A percentile compares a stretch with the other conserved stretches of the same genome.
These are phyloP conservation scores for Nomada hirtipes DNA, from an alignment of 2,888 invertebrate genomes.

Conservation along the genomic window DNA sequence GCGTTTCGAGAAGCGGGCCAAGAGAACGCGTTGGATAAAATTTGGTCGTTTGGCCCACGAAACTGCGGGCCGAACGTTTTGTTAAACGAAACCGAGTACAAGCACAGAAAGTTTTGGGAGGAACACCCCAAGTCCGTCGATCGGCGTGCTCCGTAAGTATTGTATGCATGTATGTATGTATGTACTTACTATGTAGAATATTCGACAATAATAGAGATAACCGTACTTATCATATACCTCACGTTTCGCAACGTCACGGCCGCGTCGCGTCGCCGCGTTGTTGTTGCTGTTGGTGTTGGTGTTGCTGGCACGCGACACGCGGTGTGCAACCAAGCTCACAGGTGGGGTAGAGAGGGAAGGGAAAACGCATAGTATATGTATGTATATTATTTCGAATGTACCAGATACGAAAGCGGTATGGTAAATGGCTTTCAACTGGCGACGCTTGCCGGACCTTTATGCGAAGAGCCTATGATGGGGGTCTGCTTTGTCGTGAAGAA, in stretches of 20 bases:
- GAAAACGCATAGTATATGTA: neutral
- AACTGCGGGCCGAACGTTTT: slow-evolving; percentile 96
- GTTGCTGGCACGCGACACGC: too few species aligned
- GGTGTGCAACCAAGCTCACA: too few species aligned
- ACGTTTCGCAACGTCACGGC: too few species aligned
- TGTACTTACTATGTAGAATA: too few species aligned
- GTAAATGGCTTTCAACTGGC: slow-evolving; percentile 95
- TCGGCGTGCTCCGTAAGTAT: slow-evolving; percentile 75
- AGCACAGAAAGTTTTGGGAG: slow-evolving; percentile 86
- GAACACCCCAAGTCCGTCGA: slow-evolving; percentile 71
- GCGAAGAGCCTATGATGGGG: slow-evolving; percentile 98
- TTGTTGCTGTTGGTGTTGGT: too few species aligned
- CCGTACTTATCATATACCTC: neutral
- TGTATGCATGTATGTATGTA: neutral
- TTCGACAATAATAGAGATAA: neutral
- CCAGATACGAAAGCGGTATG: slow-evolving; percentile 89
- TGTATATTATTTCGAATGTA: neutral
- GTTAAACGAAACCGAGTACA: slow-evolving; percentile 92
- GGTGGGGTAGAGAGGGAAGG: neutral
- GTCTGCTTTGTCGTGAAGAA: slow-evolving; percentile 96
- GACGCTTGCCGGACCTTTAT: slow-evolving; percentile 95
- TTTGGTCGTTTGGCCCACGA: slow-evolving; percentile 97
- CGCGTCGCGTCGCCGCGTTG: too few species aligned
- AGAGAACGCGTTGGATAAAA: slow-evolving; percentile 86
- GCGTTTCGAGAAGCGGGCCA: slow-evolving; percentile 87